phyloP scores from a whole-genome alignment of 2,888 invertebrate genomes.

The Ariolimax columbianus region DNA sequence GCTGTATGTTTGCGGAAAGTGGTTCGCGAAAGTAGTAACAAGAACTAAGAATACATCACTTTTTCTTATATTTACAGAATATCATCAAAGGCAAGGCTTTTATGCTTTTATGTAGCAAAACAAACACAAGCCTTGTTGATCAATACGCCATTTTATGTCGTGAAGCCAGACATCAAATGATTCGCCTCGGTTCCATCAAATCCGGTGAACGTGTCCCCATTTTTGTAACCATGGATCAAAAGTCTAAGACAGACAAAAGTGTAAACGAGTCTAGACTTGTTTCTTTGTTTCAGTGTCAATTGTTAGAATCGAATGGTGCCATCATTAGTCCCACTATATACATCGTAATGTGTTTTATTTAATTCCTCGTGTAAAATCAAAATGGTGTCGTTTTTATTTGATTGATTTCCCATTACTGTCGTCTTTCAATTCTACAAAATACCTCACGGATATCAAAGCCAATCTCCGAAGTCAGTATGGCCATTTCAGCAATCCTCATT shows the following conservation, averaged over 20 bases:
- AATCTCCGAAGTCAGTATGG: too few relatives aligned
- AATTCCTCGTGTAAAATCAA: too few relatives aligned
- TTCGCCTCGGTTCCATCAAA: not conserved
- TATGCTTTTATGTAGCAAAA: not conserved
- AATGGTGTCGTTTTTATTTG: too few relatives aligned
- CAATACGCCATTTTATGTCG: not conserved
- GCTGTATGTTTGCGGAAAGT: slow-evolving; percentile 18
- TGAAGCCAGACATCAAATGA: not conserved
- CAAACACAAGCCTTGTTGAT: not conserved
- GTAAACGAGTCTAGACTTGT: too few relatives aligned
- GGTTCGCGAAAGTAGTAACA: not conserved
- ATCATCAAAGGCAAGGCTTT: not conserved
- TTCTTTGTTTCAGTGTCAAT: too few relatives aligned
- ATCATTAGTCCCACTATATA: too few relatives aligned
- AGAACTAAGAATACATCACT: not conserved
- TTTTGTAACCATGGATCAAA: not conserved
- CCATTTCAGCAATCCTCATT: too few relatives aligned
- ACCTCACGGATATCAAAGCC: too few relatives aligned
- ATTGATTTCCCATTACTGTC: too few relatives aligned
- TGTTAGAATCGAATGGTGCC: too few relatives aligned
- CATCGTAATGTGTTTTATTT: too few relatives aligned
- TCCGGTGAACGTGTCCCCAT: not conserved
- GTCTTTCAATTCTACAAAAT: too few relatives aligned
- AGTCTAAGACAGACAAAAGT: not conserved
- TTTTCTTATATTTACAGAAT: not conserved